phyloP scores from a whole-genome alignment of 1,140 invertebrate genomes.

The Drosophila pachea region DNA sequence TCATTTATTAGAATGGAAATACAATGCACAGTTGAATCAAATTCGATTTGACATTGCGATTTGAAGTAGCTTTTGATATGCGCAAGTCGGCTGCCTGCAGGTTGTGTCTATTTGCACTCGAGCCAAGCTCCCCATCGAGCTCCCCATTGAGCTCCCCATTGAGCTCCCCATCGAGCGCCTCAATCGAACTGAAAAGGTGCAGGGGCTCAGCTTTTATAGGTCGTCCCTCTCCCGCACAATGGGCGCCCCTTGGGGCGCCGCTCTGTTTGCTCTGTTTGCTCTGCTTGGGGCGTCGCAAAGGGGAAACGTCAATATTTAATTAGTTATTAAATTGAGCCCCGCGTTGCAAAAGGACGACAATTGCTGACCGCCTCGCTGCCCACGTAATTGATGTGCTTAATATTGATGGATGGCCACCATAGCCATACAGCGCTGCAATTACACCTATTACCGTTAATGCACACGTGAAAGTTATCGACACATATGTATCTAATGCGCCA shows the following conservation, averaged over 20 bases:
- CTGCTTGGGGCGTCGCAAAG: background rate
- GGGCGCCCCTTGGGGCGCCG: background rate
- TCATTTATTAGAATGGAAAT: background rate
- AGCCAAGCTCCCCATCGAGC: no score
- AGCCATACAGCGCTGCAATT: conserved; percentile 15
- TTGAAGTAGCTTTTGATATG: conserved; percentile 20
- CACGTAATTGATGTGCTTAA: conserved; percentile 8
- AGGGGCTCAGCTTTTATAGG: background rate
- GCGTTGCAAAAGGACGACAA: background rate
- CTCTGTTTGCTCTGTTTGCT: conserved; percentile 7
- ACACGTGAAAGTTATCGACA: conserved; percentile 37
- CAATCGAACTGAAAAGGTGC: background rate
- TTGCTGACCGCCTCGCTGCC: background rate
- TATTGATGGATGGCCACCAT: conserved; percentile 25
- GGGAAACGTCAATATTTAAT: conserved; percentile 58
- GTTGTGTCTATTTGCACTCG: no score
- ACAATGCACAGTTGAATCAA: background rate
- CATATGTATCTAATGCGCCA: conserved; percentile 3
- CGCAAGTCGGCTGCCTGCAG: background rate
- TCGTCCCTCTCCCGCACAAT: background rate
- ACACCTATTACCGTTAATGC: conserved; percentile 36
- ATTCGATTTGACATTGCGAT: conserved; percentile 1
- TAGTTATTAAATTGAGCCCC: conserved; percentile 37
- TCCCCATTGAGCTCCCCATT: no score
- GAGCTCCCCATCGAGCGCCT: no score